Base-by-base conservation (phyloP, 2,113 vertebrate species). In the Cyanoliseus patagonus region DNA sequence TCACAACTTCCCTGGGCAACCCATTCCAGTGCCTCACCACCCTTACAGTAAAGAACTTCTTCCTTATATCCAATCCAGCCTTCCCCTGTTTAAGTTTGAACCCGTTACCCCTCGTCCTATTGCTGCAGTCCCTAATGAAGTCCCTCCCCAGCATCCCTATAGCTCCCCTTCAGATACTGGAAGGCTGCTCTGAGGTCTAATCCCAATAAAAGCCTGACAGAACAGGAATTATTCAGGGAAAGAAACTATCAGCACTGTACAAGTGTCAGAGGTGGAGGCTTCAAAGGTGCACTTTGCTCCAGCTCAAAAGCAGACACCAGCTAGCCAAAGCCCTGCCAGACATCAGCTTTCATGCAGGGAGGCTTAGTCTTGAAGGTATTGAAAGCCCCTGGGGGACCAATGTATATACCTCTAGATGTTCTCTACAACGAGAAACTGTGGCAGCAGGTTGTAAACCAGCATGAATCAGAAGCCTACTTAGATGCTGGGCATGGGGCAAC, bases 361-460 rank as follows among this genome's bases (percentile, higher is more conserved):
- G 4, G 8, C 23, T 91, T n/a, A 4, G 3, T 35, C 41, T 23
- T 39, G 59, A 24, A 24, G 10, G 3, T 27, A 2, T 5, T 16
- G 5, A 22, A 63, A 41, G 41, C 67, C 28, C 10, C 33, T n/a
- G 7, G 19, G 11, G 61, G 37, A 25, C 11, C 0, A 0, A 31
- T 2, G 13, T 7, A n/a, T 2, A 3, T 6, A 27, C 33, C 17
- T 57, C 35, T 0, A n/a, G 44, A 3, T 4, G 11, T 23, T 41
- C 68, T 44, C 61, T 28, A 13, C 12, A 30, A 4, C 2, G 9
- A 83, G 17, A 17, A 69, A 5, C 7, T 1, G 3, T 0, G 13
- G 2, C 27, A 74, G 49, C 1, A 0, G 0, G 2, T 14, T 35
- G 51, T 42, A 37, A 85, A 22, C 0, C 31, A 53, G 46, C 10